Conservation (phyloP, 2,888 invertebrate species). For the Tortrix viridana region DNA sequence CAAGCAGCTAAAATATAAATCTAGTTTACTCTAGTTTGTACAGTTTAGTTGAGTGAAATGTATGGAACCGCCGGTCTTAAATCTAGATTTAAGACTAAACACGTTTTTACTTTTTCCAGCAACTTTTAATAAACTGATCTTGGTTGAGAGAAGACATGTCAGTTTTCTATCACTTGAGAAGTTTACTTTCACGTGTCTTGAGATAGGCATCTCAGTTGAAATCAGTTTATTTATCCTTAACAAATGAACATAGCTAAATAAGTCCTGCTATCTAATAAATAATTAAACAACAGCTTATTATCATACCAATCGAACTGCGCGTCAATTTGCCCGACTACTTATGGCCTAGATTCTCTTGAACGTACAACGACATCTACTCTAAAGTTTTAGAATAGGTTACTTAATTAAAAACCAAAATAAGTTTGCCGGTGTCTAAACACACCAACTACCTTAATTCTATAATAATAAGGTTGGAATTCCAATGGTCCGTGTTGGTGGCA, state of each 20-base stretch:
- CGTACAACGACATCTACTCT: slow-evolving; percentile 51
- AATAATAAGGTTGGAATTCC: slow-evolving; percentile 4
- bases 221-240: too few relatives aligned
- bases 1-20: too few relatives aligned
- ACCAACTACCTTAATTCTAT: neutral
- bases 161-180: too few relatives aligned
- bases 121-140: too few relatives aligned
- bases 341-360: slow-evolving; percentile 45
- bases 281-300: slow-evolving; percentile 17
- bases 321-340: slow-evolving; percentile 46
- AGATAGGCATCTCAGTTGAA: too few relatives aligned
- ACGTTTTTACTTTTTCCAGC: too few relatives aligned
- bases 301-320: slow-evolving; percentile 40
- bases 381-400: slow-evolving; percentile 34
- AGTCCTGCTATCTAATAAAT: slow-evolving; percentile 19
- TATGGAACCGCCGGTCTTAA: too few relatives aligned
- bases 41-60: too few relatives aligned
- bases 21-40: too few relatives aligned
- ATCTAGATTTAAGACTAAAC: too few relatives aligned
- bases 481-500: neutral
- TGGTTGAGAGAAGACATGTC: too few relatives aligned
- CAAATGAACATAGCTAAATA: slow-evolving; percentile 2
- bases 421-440: neutral
- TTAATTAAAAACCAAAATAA: slow-evolving; percentile 8
- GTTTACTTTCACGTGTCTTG: too few relatives aligned